Base-by-base conservation (phyloP, 2,888 invertebrate species). In the Drosophila cyrtoloma region DNA sequence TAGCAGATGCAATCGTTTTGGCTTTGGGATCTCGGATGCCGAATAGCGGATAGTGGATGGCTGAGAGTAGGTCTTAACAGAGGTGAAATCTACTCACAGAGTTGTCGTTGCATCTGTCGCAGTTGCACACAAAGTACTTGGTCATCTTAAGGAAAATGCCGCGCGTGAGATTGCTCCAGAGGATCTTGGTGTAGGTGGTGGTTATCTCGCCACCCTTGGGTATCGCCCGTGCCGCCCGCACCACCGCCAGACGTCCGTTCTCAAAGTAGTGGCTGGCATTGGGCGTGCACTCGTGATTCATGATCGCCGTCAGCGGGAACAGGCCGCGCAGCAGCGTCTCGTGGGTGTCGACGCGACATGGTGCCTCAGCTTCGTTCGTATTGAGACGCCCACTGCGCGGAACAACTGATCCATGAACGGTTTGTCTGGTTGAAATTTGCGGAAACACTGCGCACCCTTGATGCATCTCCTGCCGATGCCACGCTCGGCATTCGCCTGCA, bases 211-310 rank as follows among this genome's bases (percentile, higher is more conserved):
- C 95, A n/a, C 96, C 96, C 93, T 96, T 95, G 61, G 94, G 94
- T 75, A 97, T 96, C 55, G 84, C 89, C 65, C 92, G 89, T 0
- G 93, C 95, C 3, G 96, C 96, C 77, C 95, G 94, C 30, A 96
- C 93, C 22, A 95, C 94, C 62, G 96, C 94, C 89, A 94, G 92
- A 80, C 94, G 94, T 22, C 95, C 94, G 44, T 95, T 94, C 64
- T 95, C 95, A 50, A 96, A 96, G 70, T 95, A 94, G 88, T 97
- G 96, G 70, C 95, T 95, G 0, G 96, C 96, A 90, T 97, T 97
- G 39, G 96, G 95, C 58, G 94, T 95, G 91, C 97, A 97, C 86
- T 95, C 95, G 88, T 97, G 97, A 84, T 96, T 95, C 94, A 96
- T 95, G 93, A 96, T 95, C 30, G 96, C 95, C 3, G 96, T 95